A percentile compares a stretch with the other conserved stretches of the same genome.
These are phyloP conservation scores for Neostethus bicornis DNA, from an alignment of 2,797 vertebrate genomes.

Conservation along the genomic window DNA sequence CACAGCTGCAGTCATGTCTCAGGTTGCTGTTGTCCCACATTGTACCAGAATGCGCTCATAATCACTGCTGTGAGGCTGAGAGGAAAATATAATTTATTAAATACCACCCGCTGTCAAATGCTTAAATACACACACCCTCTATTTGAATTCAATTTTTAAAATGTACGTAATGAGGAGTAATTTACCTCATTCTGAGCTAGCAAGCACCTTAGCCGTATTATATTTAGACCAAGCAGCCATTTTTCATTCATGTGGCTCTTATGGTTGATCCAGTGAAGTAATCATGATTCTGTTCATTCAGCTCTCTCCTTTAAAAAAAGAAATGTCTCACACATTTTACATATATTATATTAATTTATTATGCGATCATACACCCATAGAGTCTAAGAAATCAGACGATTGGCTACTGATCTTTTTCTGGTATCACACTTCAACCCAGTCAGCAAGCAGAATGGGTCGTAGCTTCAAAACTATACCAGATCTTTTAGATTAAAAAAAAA, in stretches of 20 bases:
- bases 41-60: slow-evolving; percentile 16
- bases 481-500: too few species aligned
- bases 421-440: too few species aligned
- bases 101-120: slow-evolving; percentile 4
- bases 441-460: too few species aligned
- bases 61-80: slow-evolving; percentile 25
- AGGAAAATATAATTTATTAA: slow-evolving; percentile 17
- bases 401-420: too few species aligned
- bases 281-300: slow-evolving; percentile 73
- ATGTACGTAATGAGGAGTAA: slow-evolving; percentile 39
- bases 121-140: slow-evolving; percentile 22
- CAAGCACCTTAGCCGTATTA: slow-evolving; percentile 52
- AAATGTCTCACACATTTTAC: slow-evolving; percentile 80
- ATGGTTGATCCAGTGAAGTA: slow-evolving; percentile 63
- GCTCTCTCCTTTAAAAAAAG: slow-evolving; percentile 75
- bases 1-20: slow-evolving; percentile 46
- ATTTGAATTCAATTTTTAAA: too few species aligned
- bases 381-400: too few species aligned
- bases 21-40: slow-evolving; percentile 30
- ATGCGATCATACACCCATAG: too few species aligned
- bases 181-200: slow-evolving; percentile 31
- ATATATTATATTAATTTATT: too few species aligned
- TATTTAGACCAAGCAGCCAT: slow-evolving; percentile 61
- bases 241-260: slow-evolving; percentile 67
- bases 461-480: too few species aligned